These are phyloP conservation scores for Mantis religiosa DNA, from an alignment of 2,888 invertebrate species.

Conservation along the genomic window DNA sequence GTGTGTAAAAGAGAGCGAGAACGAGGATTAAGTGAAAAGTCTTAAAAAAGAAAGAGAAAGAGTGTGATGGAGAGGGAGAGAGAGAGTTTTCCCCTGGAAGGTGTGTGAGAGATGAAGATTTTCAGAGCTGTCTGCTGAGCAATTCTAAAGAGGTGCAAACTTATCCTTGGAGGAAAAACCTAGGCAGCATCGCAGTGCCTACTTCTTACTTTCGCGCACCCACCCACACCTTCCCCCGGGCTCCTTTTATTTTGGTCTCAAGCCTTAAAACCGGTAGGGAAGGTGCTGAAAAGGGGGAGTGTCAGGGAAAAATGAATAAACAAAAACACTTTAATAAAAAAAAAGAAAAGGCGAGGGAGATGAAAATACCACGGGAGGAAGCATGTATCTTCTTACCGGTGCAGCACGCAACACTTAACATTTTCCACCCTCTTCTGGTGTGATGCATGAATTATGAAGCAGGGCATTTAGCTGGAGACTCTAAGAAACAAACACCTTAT, in stretches of 20 bases:
- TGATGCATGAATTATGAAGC: conserved; percentile 2
- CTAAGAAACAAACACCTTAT: not conserved
- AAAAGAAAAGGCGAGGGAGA: not conserved
- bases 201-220: not conserved
- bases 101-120: not conserved
- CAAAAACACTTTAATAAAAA: conserved; percentile 21
- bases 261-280: not conserved
- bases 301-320: conserved; percentile 24
- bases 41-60: conserved; percentile 11
- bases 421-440: not conserved
- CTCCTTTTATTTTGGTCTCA: not conserved
- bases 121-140: not conserved
- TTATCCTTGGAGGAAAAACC: conserved; percentile 14
- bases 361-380: not conserved
- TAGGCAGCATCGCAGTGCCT: not conserved
- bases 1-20: conserved; percentile 5
- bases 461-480: not conserved
- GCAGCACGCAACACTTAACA: not conserved
- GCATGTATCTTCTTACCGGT: not conserved
- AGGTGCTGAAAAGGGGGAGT: not conserved
- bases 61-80: not conserved
- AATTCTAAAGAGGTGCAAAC: conserved; percentile 20
- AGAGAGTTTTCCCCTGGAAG: not conserved
- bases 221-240: not conserved
- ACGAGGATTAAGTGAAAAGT: conserved; percentile 27